phyloP scores from a whole-genome alignment of 2,888 invertebrate genomes.

The Scaptomyza cyrtandrae region DNA sequence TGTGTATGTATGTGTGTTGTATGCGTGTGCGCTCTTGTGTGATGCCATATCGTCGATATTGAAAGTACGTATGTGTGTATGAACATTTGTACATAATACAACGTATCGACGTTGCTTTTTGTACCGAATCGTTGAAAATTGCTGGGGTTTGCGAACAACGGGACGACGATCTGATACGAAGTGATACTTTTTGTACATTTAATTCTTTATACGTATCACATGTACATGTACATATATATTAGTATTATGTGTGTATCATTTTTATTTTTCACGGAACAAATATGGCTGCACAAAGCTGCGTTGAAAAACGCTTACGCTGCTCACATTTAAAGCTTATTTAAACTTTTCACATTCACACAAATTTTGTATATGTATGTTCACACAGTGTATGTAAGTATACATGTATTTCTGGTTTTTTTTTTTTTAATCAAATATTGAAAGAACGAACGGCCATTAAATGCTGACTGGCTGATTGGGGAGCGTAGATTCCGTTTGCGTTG shows the following conservation, averaged over 20 bases:
- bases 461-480: conserved; percentile 71
- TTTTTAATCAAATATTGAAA: conserved; percentile 63
- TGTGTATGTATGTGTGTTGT: conserved; percentile 39
- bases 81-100: conserved; percentile 58
- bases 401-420: conserved; percentile 55
- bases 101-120: conserved; percentile 55
- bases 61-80: conserved; percentile 65
- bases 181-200: conserved; percentile 59
- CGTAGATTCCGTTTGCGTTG: conserved; percentile 72
- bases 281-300: conserved; percentile 69
- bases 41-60: conserved; percentile 78
- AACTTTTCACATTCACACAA: conserved; percentile 63
- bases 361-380: conserved; percentile 21
- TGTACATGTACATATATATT: too few species aligned
- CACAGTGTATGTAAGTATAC: conserved; percentile 25
- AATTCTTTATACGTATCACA: conserved; percentile 55
- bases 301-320: conserved; percentile 61
- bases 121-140: conserved; percentile 63
- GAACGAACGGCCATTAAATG: conserved; percentile 56
- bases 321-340: conserved; percentile 52
- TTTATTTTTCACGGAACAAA: conserved; percentile 74
- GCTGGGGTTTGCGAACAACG: conserved; percentile 78
- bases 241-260: conserved; percentile 57
- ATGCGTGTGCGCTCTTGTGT: conserved; percentile 60
- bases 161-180: conserved; percentile 75